Evolutionary conservation across 2,113 vertebrate genomes (phyloP).

Genomic region (Aplodontia rufa): DNA sequence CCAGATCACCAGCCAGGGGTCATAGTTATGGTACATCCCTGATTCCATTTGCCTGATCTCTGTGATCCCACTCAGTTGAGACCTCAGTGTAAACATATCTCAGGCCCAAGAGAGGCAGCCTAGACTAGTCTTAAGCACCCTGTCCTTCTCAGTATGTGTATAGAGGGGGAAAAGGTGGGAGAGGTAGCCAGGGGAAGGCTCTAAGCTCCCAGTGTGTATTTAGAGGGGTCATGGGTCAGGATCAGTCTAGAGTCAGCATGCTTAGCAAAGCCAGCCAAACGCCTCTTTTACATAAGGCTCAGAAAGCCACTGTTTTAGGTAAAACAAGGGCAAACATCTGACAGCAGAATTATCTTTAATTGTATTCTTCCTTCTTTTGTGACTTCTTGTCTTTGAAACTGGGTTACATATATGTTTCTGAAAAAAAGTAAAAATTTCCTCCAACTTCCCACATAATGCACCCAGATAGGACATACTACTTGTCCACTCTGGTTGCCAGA

Average conservation of each 20-base stretch:
- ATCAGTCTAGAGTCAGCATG: neutral
- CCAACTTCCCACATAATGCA: neutral
- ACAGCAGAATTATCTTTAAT: neutral
- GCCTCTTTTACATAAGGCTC: rapidly evolving
- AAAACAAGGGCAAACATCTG: neutral
- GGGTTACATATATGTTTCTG: neutral
- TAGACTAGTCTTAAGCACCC: neutral
- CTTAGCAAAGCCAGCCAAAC: neutral
- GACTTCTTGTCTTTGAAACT: constrained; percentile 11
- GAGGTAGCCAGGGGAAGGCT: rapidly evolving
- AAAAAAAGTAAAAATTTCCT: neutral
- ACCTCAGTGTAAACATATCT: neutral
- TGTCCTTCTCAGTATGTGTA: neutral
- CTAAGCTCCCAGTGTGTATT: neutral
- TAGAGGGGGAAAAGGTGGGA: neutral
- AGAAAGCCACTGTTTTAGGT: neutral
- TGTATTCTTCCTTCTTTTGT: constrained; percentile 9
- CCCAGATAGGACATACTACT: neutral
- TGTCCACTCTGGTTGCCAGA: neutral
- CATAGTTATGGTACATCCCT: neutral
- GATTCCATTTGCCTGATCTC: neutral
- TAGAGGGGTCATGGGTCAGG: neutral
- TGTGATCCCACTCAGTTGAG: neutral
- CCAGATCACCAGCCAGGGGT: neutral
- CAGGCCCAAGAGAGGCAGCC: neutral